A percentile compares a stretch with the other conserved stretches of the same genome.
Evolutionary conservation across 2,888 invertebrate genomes (phyloP).

Genomic region (Clunio marinus): DNA sequence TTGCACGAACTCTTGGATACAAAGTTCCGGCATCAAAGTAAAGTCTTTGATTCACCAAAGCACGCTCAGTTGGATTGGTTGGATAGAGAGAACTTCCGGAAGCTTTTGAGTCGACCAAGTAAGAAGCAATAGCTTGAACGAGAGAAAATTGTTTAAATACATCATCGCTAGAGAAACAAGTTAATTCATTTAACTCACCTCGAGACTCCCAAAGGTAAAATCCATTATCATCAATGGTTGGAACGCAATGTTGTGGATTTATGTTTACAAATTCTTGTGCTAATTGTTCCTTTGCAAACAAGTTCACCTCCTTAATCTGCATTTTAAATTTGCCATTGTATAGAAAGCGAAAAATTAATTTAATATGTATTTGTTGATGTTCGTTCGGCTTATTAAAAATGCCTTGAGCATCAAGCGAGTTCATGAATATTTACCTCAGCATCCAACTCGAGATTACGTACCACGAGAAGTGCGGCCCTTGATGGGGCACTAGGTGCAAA

Average conservation of each 20-base stretch:
- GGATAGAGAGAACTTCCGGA: constrained; percentile 58
- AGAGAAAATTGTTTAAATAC: neutral
- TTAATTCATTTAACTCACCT: constrained; percentile 19
- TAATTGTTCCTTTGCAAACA: constrained; percentile 59
- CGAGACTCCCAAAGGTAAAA: constrained; percentile 65
- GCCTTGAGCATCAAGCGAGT: neutral
- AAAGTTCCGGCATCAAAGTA: constrained; percentile 61
- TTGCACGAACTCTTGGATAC: constrained; percentile 60
- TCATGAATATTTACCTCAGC: constrained; percentile 49
- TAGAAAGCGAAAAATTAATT: too few species aligned
- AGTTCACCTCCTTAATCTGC: constrained; percentile 40
- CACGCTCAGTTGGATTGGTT: constrained; percentile 55
- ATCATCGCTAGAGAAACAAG: neutral
- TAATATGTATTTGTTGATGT: neutral
- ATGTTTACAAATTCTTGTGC: constrained; percentile 57
- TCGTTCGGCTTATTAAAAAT: neutral
- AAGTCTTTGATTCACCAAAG: constrained; percentile 59
- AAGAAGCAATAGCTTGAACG: constrained; percentile 56
- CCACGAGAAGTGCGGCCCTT: constrained; percentile 58
- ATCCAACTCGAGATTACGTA: constrained; percentile 57
- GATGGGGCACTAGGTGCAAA: constrained; percentile 61
- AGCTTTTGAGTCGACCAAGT: constrained; percentile 57
- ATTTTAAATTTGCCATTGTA: neutral
- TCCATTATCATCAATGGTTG: constrained; percentile 62
- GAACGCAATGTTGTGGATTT: constrained; percentile 65